phyloP scores from a whole-genome alignment of 2,113 vertebrate genomes.

The Asarcornis scutulata region DNA sequence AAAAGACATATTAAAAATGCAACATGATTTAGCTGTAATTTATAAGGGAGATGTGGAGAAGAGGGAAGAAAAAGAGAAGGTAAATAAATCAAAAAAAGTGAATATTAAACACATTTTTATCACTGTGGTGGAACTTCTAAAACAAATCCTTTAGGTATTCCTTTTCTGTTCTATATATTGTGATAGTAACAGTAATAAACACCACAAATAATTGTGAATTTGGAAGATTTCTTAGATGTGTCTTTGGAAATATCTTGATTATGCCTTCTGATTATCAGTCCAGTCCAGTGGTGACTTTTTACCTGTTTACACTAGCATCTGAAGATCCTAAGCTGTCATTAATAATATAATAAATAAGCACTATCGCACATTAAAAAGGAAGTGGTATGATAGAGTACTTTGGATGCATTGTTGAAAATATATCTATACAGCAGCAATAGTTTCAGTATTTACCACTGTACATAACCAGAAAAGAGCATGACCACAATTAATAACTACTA shows the following conservation, averaged over 20 bases:
- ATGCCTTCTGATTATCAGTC: not conserved
- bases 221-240: not conserved
- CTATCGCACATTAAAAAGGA: not conserved
- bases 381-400: not conserved
- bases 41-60: not conserved
- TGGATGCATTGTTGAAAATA: not conserved
- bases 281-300: not conserved
- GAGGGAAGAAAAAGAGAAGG: not conserved
- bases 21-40: not conserved
- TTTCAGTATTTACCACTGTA: not conserved
- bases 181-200: not conserved
- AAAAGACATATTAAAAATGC: slow-evolving; percentile 23
- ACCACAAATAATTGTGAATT: not conserved
- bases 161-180: not conserved
- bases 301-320: not conserved
- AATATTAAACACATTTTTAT: not conserved
- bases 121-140: not conserved
- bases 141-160: not conserved
- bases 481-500: not conserved
- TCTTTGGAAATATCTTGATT: not conserved
- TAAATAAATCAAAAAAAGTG: not conserved
- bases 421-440: not conserved
- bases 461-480: not conserved
- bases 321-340: not conserved
- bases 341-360: not conserved